Evolutionary conservation across 2,113 vertebrate genomes (phyloP).

Genomic region (Proteles cristata): DNA sequence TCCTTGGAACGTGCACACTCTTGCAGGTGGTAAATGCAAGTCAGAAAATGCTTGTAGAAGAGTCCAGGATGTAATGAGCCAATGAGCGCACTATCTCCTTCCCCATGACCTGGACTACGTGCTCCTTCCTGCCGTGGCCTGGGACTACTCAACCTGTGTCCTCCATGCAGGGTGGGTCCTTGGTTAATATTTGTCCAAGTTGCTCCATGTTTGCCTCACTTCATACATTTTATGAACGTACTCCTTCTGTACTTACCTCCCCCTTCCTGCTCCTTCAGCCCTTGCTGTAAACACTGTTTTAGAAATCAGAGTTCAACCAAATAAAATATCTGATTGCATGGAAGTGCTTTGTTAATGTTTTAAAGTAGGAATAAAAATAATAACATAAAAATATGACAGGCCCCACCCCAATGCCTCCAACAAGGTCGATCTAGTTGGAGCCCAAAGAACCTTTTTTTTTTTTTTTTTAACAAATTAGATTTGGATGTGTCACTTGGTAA

Average conservation of each 20-base stretch:
- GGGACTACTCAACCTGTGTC: rapidly evolving
- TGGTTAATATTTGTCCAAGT: neutral
- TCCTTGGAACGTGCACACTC: neutral
- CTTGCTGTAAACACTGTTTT: neutral
- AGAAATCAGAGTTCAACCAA: neutral
- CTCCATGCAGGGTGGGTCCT: neutral
- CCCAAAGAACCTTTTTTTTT: neutral
- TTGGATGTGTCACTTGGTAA: neutral
- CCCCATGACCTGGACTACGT: rapidly evolving
- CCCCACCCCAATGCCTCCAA: neutral
- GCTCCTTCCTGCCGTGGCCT: rapidly evolving
- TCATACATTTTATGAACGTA: neutral
- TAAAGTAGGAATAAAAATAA: neutral
- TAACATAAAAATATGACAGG: neutral
- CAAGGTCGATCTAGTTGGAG: neutral
- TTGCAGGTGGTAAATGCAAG: neutral
- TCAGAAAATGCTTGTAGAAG: neutral
- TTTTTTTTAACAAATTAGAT: neutral
- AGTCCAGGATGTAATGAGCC: too few relatives aligned
- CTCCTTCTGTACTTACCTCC: neutral
- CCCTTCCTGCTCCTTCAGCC: neutral
- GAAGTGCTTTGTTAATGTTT: neutral
- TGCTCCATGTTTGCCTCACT: neutral
- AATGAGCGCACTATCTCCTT: rapidly evolving
- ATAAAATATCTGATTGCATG: neutral